A percentile compares a stretch with the other conserved stretches of the same genome.
Evolutionary conservation across 2,113 vertebrate species (phyloP).

Genomic region (Tonatia bakeri): DNA sequence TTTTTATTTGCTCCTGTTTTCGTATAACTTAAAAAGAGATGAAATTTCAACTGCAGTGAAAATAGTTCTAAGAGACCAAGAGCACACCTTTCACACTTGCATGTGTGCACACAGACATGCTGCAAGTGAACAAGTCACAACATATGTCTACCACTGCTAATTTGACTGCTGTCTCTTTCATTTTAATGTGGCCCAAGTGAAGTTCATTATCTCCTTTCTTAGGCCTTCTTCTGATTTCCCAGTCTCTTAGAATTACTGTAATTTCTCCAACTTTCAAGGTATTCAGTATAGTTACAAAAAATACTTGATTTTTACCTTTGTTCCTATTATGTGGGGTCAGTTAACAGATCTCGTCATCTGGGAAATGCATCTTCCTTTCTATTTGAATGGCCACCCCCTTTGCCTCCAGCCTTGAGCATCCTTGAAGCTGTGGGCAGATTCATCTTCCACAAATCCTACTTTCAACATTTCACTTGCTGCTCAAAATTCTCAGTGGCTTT

Average conservation of each 20-base stretch:
- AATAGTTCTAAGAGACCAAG: neutral
- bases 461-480: neutral
- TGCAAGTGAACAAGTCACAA: neutral
- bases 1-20: constrained; percentile 28
- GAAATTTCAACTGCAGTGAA: neutral
- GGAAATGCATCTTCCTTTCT: neutral
- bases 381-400: neutral
- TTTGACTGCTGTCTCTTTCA: neutral
- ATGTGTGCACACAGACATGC: fast-evolving
- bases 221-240: neutral
- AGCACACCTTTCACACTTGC: neutral
- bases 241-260: neutral
- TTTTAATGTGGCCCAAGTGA: neutral
- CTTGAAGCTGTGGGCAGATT: neutral
- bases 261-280: neutral
- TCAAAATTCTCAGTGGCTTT: constrained; percentile 27
- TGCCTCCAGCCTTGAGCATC: neutral
- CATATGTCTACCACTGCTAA: neutral
- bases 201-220: neutral
- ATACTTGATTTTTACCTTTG: neutral
- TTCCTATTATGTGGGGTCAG: neutral
- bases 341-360: neutral
- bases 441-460: neutral
- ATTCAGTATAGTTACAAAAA: neutral
- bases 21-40: constrained; percentile 24